Evolutionary conservation across 2,113 vertebrate species (phyloP).

Genomic region (Chaetura pelagica): DNA sequence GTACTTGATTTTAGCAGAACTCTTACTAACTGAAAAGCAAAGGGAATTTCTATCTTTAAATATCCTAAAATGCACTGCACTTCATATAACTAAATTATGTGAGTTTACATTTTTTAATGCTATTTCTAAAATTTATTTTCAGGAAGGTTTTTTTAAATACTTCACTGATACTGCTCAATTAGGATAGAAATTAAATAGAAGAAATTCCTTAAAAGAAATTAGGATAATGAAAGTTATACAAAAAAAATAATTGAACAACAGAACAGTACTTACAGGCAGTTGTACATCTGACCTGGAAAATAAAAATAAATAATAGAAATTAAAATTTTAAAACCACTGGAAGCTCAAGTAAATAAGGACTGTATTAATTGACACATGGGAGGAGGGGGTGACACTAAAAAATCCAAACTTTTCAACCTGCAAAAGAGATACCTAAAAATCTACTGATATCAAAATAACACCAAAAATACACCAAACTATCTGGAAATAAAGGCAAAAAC

Average conservation of each 20-base stretch:
- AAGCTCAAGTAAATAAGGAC: conserved; percentile 16
- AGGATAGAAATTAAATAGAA: too few relatives aligned
- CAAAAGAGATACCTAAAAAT: not conserved
- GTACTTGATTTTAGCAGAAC: conserved; percentile 36
- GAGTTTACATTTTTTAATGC: not conserved
- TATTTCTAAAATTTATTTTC: not conserved
- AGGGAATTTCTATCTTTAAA: not conserved
- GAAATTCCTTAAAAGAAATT: not conserved
- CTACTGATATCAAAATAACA: not conserved
- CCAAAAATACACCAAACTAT: not conserved
- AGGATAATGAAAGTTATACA: not conserved
- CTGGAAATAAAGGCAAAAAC: not conserved
- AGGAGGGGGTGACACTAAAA: not conserved
- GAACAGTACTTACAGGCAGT: conserved; percentile 66
- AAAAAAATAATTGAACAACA: not conserved
- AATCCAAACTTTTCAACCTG: not conserved
- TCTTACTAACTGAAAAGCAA: not conserved
- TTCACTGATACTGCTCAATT: not conserved
- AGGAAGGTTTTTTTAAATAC: not conserved
- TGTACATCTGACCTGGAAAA: conserved; percentile 69
- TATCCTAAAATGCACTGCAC: not conserved
- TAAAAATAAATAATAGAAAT: conserved; percentile 47
- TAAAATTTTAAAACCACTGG: conserved; percentile 7
- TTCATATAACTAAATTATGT: not conserved
- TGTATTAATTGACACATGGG: not conserved